These are phyloP conservation scores for Sicus ferrugineus DNA, from an alignment of 2,888 invertebrate species.

Conservation along the genomic window DNA sequence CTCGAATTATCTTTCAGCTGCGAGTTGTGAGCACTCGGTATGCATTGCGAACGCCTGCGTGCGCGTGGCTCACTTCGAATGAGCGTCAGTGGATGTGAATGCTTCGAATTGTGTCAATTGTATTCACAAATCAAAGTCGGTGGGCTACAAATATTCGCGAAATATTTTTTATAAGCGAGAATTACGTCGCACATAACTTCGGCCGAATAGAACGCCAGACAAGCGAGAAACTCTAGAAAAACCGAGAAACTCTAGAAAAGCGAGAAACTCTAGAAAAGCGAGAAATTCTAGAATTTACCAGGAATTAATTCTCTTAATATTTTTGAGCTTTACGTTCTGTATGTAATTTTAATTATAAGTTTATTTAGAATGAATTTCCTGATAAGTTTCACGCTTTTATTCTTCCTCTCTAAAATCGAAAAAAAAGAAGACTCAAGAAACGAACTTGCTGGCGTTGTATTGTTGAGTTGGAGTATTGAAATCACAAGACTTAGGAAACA, in stretches of 20 bases:
- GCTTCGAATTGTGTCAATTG: neutral
- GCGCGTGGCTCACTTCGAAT: neutral
- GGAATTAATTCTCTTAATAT: neutral
- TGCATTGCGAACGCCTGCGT: neutral
- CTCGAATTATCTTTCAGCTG: neutral
- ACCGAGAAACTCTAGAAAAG: neutral
- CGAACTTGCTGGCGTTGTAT: neutral
- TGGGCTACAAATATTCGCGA: too few relatives aligned
- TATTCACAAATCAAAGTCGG: too few relatives aligned
- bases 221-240: neutral
- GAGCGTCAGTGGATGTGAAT: neutral
- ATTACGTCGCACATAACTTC: neutral
- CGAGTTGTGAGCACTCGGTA: slow-evolving; percentile 13
- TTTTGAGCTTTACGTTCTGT: neutral
- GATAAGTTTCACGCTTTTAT: neutral
- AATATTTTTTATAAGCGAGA: neutral
- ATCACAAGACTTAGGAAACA: neutral
- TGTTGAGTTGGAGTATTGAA: neutral
- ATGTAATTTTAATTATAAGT: neutral
- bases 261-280: neutral
- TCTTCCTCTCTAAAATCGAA: neutral
- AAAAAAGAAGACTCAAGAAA: neutral
- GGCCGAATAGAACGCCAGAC: neutral
- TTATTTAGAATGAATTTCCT: neutral
- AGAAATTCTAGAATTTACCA: too few relatives aligned